phyloP scores from a whole-genome alignment of 2,797 vertebrate species.

The Anas acuta region DNA sequence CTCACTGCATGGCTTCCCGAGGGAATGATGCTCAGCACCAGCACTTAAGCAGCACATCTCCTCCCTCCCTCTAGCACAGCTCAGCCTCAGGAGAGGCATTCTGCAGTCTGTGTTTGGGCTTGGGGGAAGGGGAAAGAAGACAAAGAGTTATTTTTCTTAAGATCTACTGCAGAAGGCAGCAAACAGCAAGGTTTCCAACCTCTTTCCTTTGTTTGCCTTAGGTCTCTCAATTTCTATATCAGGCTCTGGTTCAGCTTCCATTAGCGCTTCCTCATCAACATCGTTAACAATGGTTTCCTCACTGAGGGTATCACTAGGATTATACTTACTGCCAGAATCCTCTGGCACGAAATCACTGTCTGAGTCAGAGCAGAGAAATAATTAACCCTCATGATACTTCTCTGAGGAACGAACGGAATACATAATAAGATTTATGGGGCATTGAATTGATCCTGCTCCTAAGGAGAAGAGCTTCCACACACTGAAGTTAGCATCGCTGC shows the following conservation, averaged over 20 bases:
- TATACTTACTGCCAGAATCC: constrained; percentile 72
- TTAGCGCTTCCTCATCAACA: constrained; percentile 55
- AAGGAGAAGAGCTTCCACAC: neutral
- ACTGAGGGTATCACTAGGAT: constrained; percentile 65
- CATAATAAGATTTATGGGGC: constrained; percentile 18
- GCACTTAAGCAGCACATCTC: constrained; percentile 1
- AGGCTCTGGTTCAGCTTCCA: constrained; percentile 47
- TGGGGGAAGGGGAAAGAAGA: neutral
- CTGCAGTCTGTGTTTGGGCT: constrained; percentile 33
- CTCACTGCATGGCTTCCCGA: neutral
- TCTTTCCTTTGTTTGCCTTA: constrained; percentile 50
- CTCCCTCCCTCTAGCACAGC: constrained; percentile 1
- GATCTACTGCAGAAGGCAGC: constrained; percentile 16
- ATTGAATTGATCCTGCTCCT: constrained; percentile 29
- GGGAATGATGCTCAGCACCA: neutral
- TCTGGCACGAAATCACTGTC: constrained; percentile 73
- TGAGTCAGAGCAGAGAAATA: constrained; percentile 77
- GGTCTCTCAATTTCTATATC: constrained; percentile 44
- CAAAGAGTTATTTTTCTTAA: constrained; percentile 28
- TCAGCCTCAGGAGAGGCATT: constrained; percentile 40
- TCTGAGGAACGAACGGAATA: constrained; percentile 57
- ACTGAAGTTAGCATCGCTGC: neutral
- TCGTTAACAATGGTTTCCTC: constrained; percentile 63
- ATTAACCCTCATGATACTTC: constrained; percentile 74
- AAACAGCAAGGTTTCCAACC: constrained; percentile 35